Conservation (phyloP, 2,888 invertebrate genomes). For the Timandra comae region DNA sequence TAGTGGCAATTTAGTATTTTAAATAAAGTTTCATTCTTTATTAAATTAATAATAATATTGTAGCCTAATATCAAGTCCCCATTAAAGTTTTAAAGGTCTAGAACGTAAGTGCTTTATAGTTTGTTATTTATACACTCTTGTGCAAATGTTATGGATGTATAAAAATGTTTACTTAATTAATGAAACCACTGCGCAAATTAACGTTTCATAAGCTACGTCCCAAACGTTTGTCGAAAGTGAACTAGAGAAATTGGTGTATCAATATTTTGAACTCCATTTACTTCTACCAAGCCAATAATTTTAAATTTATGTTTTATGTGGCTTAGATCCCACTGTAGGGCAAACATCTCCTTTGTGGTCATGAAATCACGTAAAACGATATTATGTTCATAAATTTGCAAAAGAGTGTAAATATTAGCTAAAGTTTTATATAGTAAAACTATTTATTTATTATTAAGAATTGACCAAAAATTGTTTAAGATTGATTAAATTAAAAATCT, state of each 20-base stretch:
- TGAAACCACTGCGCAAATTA: no score
- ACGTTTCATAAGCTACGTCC: no score
- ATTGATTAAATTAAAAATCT: slow-evolving; percentile 38
- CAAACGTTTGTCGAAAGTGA: no score
- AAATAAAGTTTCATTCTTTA: slow-evolving; percentile 26
- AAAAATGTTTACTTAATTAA: no score
- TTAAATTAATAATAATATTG: slow-evolving; percentile 21
- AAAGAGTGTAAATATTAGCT: slow-evolving; percentile 33
- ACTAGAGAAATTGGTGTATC: no score
- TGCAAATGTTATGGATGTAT: slow-evolving; percentile 3
- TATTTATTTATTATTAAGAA: slow-evolving; percentile 62
- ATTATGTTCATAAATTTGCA: no score
- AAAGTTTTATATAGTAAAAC: slow-evolving; percentile 34
- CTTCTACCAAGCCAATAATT: no score
- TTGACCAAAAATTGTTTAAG: slow-evolving; percentile 72
- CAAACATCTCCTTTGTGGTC: no score
- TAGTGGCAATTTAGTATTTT: slow-evolving; percentile 23
- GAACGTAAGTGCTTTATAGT: slow-evolving; percentile 37
- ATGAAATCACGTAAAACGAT: no score
- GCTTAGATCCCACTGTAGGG: no score
- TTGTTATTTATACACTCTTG: slow-evolving; percentile 12
- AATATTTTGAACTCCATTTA: no score
- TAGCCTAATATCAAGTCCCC: slow-evolving; percentile 40
- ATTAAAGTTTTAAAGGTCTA: slow-evolving; percentile 37
- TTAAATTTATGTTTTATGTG: no score